These are phyloP conservation scores for Drosophila percnosoma DNA, from an alignment of 2,888 invertebrate species.

Conservation along the genomic window DNA sequence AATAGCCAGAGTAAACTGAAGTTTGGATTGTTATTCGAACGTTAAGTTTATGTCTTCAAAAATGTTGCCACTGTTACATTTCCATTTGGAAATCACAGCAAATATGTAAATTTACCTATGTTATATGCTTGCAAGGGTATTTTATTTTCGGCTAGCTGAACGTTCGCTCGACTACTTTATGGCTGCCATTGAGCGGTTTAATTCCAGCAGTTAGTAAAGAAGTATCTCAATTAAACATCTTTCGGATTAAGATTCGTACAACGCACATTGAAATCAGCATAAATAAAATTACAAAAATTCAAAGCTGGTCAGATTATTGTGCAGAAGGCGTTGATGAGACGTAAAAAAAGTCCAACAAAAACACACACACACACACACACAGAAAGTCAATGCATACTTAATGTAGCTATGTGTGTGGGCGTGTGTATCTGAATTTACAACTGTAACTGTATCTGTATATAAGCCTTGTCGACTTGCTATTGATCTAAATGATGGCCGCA, in stretches of 20 bases:
- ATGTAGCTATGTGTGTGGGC: conserved; percentile 3
- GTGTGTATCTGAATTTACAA: conserved; percentile 15
- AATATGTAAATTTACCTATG: not conserved
- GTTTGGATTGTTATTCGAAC: not conserved
- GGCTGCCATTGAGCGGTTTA: conserved; percentile 9
- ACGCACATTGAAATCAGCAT: conserved; percentile 63
- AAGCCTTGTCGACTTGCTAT: conserved; percentile 54
- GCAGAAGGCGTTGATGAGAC: conserved; percentile 55
- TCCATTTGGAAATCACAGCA: not conserved
- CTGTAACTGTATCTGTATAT: conserved; percentile 15
- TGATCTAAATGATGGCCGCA: conserved; percentile 77
- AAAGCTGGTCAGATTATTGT: conserved; percentile 63
- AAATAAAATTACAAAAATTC: conserved; percentile 71
- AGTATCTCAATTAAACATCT: conserved; percentile 65
- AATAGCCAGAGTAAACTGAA: not conserved
- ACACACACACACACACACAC: not conserved
- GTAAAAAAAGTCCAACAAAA: conserved; percentile 23
- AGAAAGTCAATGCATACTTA: conserved; percentile 9
- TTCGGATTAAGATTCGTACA: conserved; percentile 17
- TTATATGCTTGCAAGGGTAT: not conserved
- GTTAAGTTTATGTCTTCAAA: not conserved
- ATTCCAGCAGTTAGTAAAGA: conserved; percentile 23
- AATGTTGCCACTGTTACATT: not conserved
- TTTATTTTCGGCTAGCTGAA: not conserved
- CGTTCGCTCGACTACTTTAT: not conserved